Base-by-base conservation (phyloP, 2,113 vertebrate species). In the Oenanthe melanoleuca region DNA sequence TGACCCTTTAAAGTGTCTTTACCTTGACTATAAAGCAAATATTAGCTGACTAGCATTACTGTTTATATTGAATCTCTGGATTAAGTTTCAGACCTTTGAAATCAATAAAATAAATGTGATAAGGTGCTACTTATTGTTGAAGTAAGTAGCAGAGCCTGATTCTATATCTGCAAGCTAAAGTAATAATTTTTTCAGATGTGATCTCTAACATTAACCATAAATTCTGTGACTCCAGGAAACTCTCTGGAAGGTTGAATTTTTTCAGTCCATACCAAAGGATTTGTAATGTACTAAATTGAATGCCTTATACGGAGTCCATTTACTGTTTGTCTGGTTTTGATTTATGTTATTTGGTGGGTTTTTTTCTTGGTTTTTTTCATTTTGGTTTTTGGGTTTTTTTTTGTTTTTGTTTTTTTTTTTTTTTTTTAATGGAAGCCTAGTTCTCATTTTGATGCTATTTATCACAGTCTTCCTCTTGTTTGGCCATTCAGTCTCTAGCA, bases 231-330 rank as follows among this genome's bases (percentile, higher is more conserved):
- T 0, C 11, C 18, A 53, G 5, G 21, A 52, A 82, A 64, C 4
- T 47, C 11, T 45, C 23, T 31, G 5, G 14, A 65, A 78, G 4
- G 5, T 7, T 66, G 7, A 6, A 61, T 17, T 38, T 28, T 24
- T 57, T 17, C 9, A 71, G 25, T 38, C 7, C 4, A 8, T 60
- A 66, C 1, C 18, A 70, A 60, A 61, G 11, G 6, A 38, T 45
- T 66, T 90, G 1, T n/a, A 55, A 66, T 37, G 9, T 37, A 33
- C 4, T 53, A 53, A 63, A 44, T 18, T 25, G 7, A 64, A 7
- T 0, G 2, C 0, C 6, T 49, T 40, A 16, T 4, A 37, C 7
- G 31, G 33, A 67, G 56, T 66, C 16, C 4, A 42, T 3, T 63
- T 26, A 21, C 7, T 59, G 2, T 49, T 61, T 37, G 5, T 4